These are phyloP conservation scores for Antitype chi DNA, from an alignment of 2,888 invertebrate genomes.

Conservation along the genomic window DNA sequence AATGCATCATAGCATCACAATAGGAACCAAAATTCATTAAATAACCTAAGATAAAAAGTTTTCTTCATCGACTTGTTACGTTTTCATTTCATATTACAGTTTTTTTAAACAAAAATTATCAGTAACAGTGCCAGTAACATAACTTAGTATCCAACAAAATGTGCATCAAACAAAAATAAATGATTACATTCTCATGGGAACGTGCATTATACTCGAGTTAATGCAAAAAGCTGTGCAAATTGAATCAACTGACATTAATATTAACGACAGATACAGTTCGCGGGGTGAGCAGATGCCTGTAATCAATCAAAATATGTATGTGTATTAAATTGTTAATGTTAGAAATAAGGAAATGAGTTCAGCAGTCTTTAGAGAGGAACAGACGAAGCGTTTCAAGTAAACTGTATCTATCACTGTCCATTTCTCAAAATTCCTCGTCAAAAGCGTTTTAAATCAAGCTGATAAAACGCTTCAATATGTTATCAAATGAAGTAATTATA, in stretches of 20 bases:
- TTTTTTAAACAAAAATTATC: no score
- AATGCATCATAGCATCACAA: no score
- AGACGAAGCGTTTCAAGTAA: neutral
- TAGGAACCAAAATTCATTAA: no score
- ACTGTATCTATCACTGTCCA: neutral
- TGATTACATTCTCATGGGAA: conserved; percentile 59
- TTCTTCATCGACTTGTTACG: no score
- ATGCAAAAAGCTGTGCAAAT: conserved; percentile 65
- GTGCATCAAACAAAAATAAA: conserved; percentile 52
- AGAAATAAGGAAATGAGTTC: neutral
- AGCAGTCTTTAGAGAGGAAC: neutral
- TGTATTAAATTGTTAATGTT: neutral
- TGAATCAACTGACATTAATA: conserved; percentile 62
- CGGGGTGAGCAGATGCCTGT: conserved; percentile 29
- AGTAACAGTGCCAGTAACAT: conserved; percentile 20
- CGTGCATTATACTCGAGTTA: conserved; percentile 52
- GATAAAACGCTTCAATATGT: no score
- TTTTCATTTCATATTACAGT: no score
- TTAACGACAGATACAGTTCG: conserved; percentile 58
- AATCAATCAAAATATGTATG: conserved; percentile 46
- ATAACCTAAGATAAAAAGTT: no score
- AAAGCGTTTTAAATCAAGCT: neutral
- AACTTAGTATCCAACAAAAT: conserved; percentile 34
- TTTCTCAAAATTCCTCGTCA: neutral
- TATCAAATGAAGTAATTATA: no score